Conservation (phyloP, 92 coral and sea anemone species). For the Porites evermanni region DNA sequence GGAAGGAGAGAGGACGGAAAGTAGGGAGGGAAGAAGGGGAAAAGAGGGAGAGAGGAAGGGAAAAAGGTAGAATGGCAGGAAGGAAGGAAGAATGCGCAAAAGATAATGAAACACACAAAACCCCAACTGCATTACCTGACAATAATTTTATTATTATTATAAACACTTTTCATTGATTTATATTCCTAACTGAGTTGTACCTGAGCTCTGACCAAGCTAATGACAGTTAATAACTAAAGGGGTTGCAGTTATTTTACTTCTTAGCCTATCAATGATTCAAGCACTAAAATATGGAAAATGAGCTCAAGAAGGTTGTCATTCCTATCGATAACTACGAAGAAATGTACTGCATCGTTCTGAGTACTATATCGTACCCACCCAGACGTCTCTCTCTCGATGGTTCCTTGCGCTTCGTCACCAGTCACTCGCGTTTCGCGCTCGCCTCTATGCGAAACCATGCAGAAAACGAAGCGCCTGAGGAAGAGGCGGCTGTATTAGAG, state of each 20-base stretch:
- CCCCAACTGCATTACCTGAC: not conserved
- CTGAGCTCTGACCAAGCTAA: not conserved
- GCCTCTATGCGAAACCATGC: too few relatives aligned
- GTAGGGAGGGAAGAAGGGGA: not conserved
- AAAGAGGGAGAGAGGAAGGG: not conserved
- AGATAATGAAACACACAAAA: not conserved
- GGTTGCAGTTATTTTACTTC: not conserved
- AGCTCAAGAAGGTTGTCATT: not conserved
- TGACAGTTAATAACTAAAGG: not conserved
- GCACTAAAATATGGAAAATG: not conserved
- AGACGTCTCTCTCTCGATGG: not conserved
- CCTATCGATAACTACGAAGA: too few relatives aligned
- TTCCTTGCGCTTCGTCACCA: too few relatives aligned
- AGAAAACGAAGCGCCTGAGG: too few relatives aligned
- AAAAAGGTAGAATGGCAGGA: not conserved
- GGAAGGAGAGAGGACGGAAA: not conserved
- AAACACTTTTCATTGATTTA: not conserved
- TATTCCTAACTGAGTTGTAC: not conserved
- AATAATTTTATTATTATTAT: slow-evolving; percentile 1
- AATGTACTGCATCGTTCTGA: too few relatives aligned
- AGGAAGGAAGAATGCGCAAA: not conserved
- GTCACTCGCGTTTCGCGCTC: too few relatives aligned
- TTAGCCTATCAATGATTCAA: not conserved
- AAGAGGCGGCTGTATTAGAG: too few relatives aligned
- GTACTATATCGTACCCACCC: too few relatives aligned